phyloP scores from a whole-genome alignment of 64 coral and sea anemone species.

The Catalaphyllia jardinei region DNA sequence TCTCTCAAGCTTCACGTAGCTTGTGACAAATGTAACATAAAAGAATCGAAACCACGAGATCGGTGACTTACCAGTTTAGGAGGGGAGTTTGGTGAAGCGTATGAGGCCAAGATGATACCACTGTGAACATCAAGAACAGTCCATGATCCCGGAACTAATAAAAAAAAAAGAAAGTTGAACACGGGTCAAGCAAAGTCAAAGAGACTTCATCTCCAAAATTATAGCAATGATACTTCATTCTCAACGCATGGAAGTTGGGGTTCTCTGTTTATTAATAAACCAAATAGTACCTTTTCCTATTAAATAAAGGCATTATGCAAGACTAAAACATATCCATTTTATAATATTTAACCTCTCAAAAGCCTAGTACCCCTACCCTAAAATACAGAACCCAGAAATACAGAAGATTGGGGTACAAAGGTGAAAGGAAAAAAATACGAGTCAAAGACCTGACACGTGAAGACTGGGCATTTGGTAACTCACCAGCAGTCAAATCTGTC shows the following conservation, averaged over 20 bases:
- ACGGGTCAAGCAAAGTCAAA: not conserved
- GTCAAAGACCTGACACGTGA: too few species aligned
- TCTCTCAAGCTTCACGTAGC: too few species aligned
- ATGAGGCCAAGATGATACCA: constrained; percentile 58
- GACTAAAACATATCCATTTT: too few species aligned
- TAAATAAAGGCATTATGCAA: too few species aligned
- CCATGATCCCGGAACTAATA: constrained; percentile 63
- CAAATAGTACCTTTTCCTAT: too few species aligned
- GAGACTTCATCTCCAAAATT: not conserved
- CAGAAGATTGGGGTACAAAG: too few species aligned
- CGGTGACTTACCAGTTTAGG: constrained; percentile 35
- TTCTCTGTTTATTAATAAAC: too few species aligned
- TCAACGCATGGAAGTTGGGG: too few species aligned
- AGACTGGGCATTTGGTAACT: not conserved
- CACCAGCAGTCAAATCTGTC: constrained; percentile 28
- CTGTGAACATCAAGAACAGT: constrained; percentile 55
- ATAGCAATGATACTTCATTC: not conserved
- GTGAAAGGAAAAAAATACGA: too few species aligned
- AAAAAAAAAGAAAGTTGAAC: not conserved
- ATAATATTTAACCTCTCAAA: too few species aligned
- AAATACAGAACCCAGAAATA: too few species aligned
- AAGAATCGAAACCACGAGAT: not conserved
- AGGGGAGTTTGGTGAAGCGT: constrained; percentile 23
- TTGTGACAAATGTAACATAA: not conserved
- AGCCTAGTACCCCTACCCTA: too few species aligned